phyloP scores from a whole-genome alignment of 2,797 vertebrate genomes.

The Smutsia gigantea region DNA sequence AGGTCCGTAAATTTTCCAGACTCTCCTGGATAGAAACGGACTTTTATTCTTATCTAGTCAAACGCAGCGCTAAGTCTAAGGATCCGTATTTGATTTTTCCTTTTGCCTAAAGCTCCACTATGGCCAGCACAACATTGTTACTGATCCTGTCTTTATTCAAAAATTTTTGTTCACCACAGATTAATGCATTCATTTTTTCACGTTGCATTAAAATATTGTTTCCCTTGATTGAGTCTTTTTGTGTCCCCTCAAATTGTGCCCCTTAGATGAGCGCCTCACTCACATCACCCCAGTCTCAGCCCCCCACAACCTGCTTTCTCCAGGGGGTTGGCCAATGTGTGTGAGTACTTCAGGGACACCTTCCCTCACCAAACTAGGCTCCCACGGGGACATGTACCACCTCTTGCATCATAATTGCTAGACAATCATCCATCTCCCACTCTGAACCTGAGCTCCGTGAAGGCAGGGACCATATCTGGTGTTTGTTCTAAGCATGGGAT shows the following conservation, averaged over 20 bases:
- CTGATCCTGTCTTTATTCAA: not conserved
- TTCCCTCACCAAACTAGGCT: not conserved
- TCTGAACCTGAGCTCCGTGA: not conserved
- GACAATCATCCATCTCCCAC: not conserved
- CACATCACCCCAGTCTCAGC: not conserved
- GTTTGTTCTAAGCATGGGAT: not conserved
- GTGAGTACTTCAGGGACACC: not conserved
- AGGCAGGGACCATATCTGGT: not conserved
- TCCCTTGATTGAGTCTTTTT: not conserved
- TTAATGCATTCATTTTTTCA: not conserved
- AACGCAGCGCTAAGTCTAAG: not conserved
- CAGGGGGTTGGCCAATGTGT: too few relatives aligned
- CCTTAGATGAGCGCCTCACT: not conserved
- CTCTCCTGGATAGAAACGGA: not conserved
- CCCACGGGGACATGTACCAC: rapidly evolving
- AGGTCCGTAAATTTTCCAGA: not conserved
- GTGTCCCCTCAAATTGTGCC: not conserved
- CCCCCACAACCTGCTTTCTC: not conserved
- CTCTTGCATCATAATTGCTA: not conserved
- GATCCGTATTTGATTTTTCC: not conserved
- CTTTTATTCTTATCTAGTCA: not conserved
- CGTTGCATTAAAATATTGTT: not conserved
- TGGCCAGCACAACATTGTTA: not conserved
- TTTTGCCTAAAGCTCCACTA: not conserved
- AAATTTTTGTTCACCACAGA: not conserved